phyloP scores from a whole-genome alignment of 2,797 vertebrate species.

The Ctenopoma multispine region DNA sequence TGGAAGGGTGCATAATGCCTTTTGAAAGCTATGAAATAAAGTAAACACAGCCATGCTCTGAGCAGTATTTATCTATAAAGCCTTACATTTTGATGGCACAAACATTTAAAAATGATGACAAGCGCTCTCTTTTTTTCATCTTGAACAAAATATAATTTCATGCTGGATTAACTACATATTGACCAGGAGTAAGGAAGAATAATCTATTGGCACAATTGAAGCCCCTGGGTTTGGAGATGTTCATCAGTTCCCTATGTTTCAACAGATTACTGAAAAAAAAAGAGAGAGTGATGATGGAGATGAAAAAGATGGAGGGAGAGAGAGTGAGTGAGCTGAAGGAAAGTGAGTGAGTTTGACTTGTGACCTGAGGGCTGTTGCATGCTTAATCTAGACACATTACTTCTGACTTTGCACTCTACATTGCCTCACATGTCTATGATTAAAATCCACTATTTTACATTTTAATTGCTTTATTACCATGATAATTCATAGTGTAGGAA shows the following conservation, averaged over 20 bases:
- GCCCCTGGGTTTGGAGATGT: slow-evolving; percentile 68
- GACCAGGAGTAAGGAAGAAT: slow-evolving; percentile 76
- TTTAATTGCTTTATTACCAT: slow-evolving; percentile 78
- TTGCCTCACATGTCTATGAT: slow-evolving; percentile 69
- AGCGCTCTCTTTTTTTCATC: slow-evolving; percentile 70
- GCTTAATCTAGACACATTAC: slow-evolving; percentile 72
- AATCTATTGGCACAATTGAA: slow-evolving; percentile 66
- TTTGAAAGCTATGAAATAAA: slow-evolving; percentile 84
- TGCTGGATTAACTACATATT: slow-evolving; percentile 84
- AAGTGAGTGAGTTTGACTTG: slow-evolving; percentile 66
- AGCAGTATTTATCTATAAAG: slow-evolving; percentile 83
- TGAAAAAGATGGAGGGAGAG: neutral
- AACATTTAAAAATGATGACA: slow-evolving; percentile 81
- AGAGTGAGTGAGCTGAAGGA: slow-evolving; percentile 22
- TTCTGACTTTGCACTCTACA: slow-evolving; percentile 64
- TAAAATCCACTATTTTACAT: slow-evolving; percentile 80
- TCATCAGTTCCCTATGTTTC: slow-evolving; percentile 67
- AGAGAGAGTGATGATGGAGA: neutral
- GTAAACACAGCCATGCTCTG: slow-evolving; percentile 69
- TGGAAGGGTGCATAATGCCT: slow-evolving; percentile 69
- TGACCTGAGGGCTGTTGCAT: slow-evolving; percentile 69
- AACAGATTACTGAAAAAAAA: slow-evolving; percentile 43
- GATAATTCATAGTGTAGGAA: slow-evolving; percentile 60
- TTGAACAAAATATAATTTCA: slow-evolving; percentile 85
- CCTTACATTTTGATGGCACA: slow-evolving; percentile 77